Conservation (phyloP, 2,797 vertebrate genomes). For the Cygnus olor region DNA sequence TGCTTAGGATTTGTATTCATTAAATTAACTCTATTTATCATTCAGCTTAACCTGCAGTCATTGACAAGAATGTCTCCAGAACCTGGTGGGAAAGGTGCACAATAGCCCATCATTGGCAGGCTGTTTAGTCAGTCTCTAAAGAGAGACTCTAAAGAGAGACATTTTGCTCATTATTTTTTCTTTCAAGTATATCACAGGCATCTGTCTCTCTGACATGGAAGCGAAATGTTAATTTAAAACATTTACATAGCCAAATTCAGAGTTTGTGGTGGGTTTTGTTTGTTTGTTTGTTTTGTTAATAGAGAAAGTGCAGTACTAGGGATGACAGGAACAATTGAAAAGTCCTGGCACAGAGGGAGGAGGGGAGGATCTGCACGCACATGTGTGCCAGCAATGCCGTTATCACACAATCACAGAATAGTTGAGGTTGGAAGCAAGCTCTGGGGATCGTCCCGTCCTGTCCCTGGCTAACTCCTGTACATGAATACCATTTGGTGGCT, state of each 20-base stretch:
- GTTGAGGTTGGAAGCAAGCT: not conserved
- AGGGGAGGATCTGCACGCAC: not conserved
- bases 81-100: not conserved
- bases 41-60: not conserved
- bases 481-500: not conserved
- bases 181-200: not conserved
- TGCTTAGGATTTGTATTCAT: not conserved
- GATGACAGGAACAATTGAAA: not conserved
- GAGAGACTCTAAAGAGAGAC: too few relatives aligned
- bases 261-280: not conserved
- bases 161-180: not conserved
- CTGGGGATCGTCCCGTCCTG: not conserved
- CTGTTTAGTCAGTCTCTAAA: not conserved
- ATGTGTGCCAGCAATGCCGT: not conserved
- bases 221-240: not conserved
- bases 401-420: not conserved
- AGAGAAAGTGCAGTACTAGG: not conserved
- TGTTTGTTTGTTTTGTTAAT: not conserved
- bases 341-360: accelerated
- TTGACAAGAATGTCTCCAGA: not conserved
- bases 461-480: not conserved
- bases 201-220: not conserved
- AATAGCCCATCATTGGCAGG: not conserved
- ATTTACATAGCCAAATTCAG: not conserved
- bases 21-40: not conserved